Evolutionary conservation across 2,797 vertebrate genomes (phyloP).

Genomic region (Cheirogaleus major): DNA sequence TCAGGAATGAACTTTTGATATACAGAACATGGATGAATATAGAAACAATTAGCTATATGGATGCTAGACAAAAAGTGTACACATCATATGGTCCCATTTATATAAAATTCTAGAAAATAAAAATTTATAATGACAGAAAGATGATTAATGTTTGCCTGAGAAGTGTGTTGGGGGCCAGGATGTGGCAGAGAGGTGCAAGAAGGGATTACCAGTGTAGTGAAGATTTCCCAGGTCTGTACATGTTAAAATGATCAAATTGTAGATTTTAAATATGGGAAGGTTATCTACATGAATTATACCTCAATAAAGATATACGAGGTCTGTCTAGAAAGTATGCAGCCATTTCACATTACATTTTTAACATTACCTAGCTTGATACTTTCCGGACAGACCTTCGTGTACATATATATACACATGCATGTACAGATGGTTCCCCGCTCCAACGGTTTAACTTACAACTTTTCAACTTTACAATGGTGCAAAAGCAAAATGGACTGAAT

Average conservation of each 20-base stretch:
- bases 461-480: background rate
- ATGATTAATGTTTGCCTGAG: background rate
- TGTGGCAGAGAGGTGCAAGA: background rate
- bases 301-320: background rate
- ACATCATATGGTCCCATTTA: background rate
- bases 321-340: too few relatives aligned
- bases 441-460: background rate
- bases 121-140: background rate
- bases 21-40: background rate
- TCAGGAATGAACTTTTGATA: background rate
- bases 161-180: background rate
- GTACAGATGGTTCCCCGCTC: background rate
- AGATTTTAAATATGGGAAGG: background rate
- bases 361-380: too few relatives aligned
- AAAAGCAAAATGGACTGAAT: background rate
- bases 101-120: background rate
- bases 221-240: background rate
- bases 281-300: background rate
- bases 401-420: background rate
- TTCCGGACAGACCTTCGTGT: too few relatives aligned
- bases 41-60: background rate
- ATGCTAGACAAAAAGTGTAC: background rate
- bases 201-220: background rate
- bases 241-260: background rate
- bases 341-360: too few relatives aligned